Conservation (phyloP, 2,797 vertebrate species). For the Cyclura pinguis region DNA sequence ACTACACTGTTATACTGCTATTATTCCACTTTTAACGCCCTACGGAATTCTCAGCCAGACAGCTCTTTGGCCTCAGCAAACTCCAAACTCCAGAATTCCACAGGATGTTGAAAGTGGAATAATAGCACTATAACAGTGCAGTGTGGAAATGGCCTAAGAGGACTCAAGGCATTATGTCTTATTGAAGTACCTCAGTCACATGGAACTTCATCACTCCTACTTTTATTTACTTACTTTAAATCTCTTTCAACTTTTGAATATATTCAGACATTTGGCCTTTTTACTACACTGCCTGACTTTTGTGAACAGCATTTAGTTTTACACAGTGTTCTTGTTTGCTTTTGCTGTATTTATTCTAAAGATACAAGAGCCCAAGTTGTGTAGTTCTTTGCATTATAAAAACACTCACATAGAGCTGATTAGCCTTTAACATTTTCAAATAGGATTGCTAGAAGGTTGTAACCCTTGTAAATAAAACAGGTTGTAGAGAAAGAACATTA, state of each 20-base stretch:
- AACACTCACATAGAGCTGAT: slow-evolving; percentile 28
- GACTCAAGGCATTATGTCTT: neutral
- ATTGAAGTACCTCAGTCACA: too few species aligned
- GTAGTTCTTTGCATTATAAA: slow-evolving; percentile 25
- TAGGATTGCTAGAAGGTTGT: slow-evolving; percentile 59
- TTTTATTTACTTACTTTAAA: neutral
- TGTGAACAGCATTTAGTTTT: neutral
- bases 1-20: too few species aligned
- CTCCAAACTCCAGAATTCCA: too few species aligned
- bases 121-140: too few species aligned
- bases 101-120: too few species aligned
- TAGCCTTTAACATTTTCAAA: slow-evolving; percentile 61
- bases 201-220: neutral
- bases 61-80: too few species aligned
- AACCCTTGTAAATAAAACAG: slow-evolving; percentile 75
- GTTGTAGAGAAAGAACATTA: slow-evolving; percentile 61
- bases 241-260: neutral
- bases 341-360: slow-evolving; percentile 18
- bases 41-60: too few species aligned
- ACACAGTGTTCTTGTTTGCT: neutral
- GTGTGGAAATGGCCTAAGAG: too few species aligned
- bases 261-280: neutral
- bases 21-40: too few species aligned
- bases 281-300: neutral
- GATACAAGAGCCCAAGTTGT: slow-evolving; percentile 31